phyloP scores from a whole-genome alignment of 2,888 invertebrate species.

The Mimumesa dahlbomi region DNA sequence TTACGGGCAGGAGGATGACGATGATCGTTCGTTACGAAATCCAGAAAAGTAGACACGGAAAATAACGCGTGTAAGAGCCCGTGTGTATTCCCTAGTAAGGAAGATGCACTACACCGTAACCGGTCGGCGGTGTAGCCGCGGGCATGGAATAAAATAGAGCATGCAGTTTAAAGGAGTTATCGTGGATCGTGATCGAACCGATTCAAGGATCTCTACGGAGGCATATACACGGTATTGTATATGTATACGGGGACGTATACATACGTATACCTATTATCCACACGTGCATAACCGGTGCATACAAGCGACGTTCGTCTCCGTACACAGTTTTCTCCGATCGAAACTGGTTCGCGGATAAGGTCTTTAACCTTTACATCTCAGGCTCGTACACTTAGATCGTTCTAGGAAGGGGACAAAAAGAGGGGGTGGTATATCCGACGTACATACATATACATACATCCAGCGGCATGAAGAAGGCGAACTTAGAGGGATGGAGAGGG shows the following conservation, averaged over 20 bases:
- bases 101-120: background rate
- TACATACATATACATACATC: too few relatives aligned
- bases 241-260: background rate
- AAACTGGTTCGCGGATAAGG: slow-evolving; percentile 70
- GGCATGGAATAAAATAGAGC: slow-evolving; percentile 42
- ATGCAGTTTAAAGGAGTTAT: slow-evolving; percentile 19
- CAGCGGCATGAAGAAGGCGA: too few relatives aligned
- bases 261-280: slow-evolving; percentile 6
- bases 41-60: background rate
- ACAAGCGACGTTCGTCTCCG: slow-evolving; percentile 44
- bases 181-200: slow-evolving; percentile 20
- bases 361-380: slow-evolving; percentile 61
- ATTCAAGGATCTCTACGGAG: slow-evolving; percentile 30
- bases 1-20: too few relatives aligned
- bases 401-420: slow-evolving; percentile 45
- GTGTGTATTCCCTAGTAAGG: background rate
- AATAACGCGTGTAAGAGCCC: background rate
- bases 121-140: slow-evolving; percentile 17
- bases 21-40: slow-evolving; percentile 1
- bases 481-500: background rate
- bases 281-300: slow-evolving; percentile 35
- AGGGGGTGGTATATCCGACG: too few relatives aligned
- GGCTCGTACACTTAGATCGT: slow-evolving; percentile 37
- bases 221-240: background rate
- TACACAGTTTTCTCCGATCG: slow-evolving; percentile 62